Evolutionary conservation across 2,888 invertebrate genomes (phyloP), one percentile per base, ranked within the genome.

Genomic region (Leptopilina syphax): DNA sequence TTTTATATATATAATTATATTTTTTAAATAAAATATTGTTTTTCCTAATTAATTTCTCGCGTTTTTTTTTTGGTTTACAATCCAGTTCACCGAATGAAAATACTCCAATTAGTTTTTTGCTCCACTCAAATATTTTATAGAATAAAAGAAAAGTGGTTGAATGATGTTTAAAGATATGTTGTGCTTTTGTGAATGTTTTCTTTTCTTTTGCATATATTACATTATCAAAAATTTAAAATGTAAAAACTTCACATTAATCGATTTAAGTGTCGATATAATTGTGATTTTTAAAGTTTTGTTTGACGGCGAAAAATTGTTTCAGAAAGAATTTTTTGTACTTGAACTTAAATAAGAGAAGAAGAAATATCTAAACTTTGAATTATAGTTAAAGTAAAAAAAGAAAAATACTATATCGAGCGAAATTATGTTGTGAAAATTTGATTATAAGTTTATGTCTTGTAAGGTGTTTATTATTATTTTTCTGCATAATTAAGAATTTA

Each of bases 61-160:
- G 44, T 8, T 3, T 44, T 44, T 18, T 34, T 70, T 78, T 50
- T 76, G 24, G 18, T 68, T 68, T 68, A 67, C 54, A 65, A 8
- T 8, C 24, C 18, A 12, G 12, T 24, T 24, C 18, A 18, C 24
- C 24, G 24, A 63, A 60, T 7, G 8, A 50, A 50, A 73, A 73
- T 73, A 54, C 27, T 27, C 13, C 10, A 54, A n/a, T 12, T 82
- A 76, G 81, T 81, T 12, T 77, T 54, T 67, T 10, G 3, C 8
- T 8, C 44, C 44, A 8, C 54, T 41, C 27, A 18, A 18, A 18
- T 18, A 18, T 18, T 18, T 18, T 76, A 60, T 73, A 27, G 60
- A 34, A 34, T 18, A 73, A 70, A 34, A 77, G 44, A 41, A 80
- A 80, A 57, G 68, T 73, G 57, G 47, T 47, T 47, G 41, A 67